A percentile compares a stretch with the other conserved stretches of the same genome.
Conservation (phyloP, 2,113 vertebrate species). For the Salvelinus namaycush region DNA sequence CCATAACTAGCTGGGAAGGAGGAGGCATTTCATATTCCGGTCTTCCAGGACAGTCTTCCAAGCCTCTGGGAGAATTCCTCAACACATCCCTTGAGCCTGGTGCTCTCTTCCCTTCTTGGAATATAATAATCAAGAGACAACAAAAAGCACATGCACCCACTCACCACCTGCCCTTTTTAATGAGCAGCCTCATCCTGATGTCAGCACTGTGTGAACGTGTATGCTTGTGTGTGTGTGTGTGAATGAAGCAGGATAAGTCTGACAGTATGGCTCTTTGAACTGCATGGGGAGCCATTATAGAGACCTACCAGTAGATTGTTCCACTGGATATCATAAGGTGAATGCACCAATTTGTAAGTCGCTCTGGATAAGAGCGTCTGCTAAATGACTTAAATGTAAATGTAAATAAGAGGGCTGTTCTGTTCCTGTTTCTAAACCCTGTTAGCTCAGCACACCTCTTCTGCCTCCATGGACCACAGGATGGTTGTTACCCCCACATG, state of each 20-base stretch:
- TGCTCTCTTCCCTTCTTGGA: too few species aligned
- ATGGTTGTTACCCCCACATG: background rate
- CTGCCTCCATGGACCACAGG: background rate
- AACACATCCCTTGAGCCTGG: too few species aligned
- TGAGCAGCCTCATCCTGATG: background rate
- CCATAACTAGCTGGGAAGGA: too few species aligned
- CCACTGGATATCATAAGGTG: too few species aligned
- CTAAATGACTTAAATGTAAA: too few species aligned
- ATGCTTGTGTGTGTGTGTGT: background rate
- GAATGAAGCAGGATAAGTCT: too few species aligned
- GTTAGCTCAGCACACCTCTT: background rate
- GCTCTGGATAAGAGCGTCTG: too few species aligned
- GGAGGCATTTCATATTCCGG: too few species aligned
- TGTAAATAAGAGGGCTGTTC: background rate
- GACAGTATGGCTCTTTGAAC: background rate
- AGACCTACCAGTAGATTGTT: conserved; percentile 13
- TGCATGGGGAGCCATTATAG: conserved; percentile 1
- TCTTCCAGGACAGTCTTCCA: too few species aligned
- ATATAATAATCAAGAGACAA: background rate
- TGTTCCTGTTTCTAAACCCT: background rate
- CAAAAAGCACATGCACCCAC: background rate
- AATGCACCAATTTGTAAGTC: too few species aligned
- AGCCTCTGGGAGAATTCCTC: too few species aligned
- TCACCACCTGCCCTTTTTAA: background rate
- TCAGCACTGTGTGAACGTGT: background rate